These are phyloP conservation scores for Rhynchophorus ferrugineus DNA, from an alignment of 1,140 invertebrate genomes.

Conservation along the genomic window DNA sequence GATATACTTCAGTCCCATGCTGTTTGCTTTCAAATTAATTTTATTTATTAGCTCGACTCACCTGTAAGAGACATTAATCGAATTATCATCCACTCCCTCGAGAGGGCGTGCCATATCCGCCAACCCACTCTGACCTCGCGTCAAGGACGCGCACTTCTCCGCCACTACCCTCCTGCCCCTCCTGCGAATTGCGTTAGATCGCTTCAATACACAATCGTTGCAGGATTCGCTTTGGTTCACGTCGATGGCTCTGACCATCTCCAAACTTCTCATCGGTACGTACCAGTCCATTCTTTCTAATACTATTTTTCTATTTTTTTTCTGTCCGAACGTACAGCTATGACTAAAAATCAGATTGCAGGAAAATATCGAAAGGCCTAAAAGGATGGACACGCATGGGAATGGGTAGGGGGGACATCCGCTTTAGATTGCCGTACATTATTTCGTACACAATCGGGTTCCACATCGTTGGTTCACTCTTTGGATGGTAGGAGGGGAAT, in stretches of 20 bases:
- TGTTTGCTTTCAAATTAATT: too few relatives aligned
- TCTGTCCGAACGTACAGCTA: not conserved
- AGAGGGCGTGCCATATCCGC: not conserved
- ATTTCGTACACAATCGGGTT: not conserved
- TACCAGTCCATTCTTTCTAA: not conserved
- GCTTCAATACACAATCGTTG: slow-evolving; percentile 21
- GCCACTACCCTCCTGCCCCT: slow-evolving; percentile 8
- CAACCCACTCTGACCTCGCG: not conserved
- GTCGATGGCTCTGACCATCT: slow-evolving; percentile 8
- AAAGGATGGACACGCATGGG: too few relatives aligned
- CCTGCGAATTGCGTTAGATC: slow-evolving; percentile 27
- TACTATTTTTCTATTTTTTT: not conserved
- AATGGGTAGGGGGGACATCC: not conserved
- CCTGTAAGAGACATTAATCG: not conserved
- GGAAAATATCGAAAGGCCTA: not conserved
- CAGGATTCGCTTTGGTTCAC: slow-evolving; percentile 10
- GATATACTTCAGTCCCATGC: too few relatives aligned
- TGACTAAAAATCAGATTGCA: too few relatives aligned
- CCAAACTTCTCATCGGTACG: slow-evolving; percentile 14
- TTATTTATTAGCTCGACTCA: too few relatives aligned
- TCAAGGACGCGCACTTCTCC: not conserved
- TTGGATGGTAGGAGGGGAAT: too few relatives aligned
- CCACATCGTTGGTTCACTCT: not conserved
- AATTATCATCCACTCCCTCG: not conserved
- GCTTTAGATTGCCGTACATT: not conserved